Base-by-base conservation (phyloP, 2,888 invertebrate genomes). In the Lycocerus yunnanus region DNA sequence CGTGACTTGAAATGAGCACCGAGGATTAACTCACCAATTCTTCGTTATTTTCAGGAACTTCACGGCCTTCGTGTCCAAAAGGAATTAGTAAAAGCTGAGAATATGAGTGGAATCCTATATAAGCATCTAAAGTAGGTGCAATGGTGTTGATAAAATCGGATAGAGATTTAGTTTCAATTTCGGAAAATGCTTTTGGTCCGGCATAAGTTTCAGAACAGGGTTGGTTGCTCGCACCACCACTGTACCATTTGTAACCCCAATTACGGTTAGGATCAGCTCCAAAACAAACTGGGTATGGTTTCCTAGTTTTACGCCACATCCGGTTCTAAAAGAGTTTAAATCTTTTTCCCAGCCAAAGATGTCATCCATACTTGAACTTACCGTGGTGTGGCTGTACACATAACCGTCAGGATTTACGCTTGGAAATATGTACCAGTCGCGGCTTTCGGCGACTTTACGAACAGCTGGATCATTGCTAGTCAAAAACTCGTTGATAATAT, bases 371-470 rank as follows among this genome's bases (percentile, higher is more conserved):
- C 4, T 43, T 15, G 3, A 95, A 15, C 6, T 61, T 18, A 61
- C 61, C 1, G 14, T 24, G 83, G 86, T 2, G 88, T 88, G 92
- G 0, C 92, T 90, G 81, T 91, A 93, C 1, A 83, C 89, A 83
- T 93, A 94, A n/a, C 94, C 94, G 86, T 94, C 94, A 43, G 93
- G 93, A 84, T 94, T 94, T 3, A 89, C 86, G 0, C 92, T 90
- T 0, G 95, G 94, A 73, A 95, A 88, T 75, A 95, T 89, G 82
- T 94, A 92, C 93, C 94, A 95, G 80, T 94, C 92, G 79, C 92
- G 91, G 70, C 88, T 88, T 76, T 93, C 90, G 1, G 93, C 91
- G 80, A 94, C 84, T 11, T 86, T 83, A 18, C 90, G 88, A 0
- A 92, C 88, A 27, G 86, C 87, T 1, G 88, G 79, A 78, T 93